Conservation (phyloP, 2,113 vertebrate species). For the Pavo muticus region DNA sequence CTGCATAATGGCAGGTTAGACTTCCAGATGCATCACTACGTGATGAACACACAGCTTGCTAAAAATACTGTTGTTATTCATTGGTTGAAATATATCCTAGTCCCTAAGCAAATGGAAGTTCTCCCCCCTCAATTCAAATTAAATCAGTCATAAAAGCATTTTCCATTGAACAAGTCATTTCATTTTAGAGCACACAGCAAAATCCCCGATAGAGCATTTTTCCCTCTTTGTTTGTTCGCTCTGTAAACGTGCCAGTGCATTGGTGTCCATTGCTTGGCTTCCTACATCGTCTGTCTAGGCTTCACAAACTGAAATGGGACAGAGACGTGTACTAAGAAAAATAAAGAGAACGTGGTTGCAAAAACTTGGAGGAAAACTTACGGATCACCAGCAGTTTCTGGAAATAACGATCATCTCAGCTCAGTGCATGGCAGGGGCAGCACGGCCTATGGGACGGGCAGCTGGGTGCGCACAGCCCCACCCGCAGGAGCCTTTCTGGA, state of each 20-base stretch:
- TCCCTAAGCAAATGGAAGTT: background rate
- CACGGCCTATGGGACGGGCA: too few species aligned
- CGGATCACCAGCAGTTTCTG: background rate
- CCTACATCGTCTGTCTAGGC: background rate
- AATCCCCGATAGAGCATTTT: background rate
- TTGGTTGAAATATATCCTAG: background rate
- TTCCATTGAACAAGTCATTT: background rate
- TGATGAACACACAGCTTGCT: slow-evolving; percentile 14
- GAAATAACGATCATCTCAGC: background rate
- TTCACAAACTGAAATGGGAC: background rate
- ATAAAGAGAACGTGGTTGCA: background rate
- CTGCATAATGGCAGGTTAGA: slow-evolving; percentile 56
- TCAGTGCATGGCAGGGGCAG: background rate
- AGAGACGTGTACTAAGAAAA: background rate
- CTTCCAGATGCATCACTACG: slow-evolving; percentile 17
- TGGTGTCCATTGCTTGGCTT: background rate
- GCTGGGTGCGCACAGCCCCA: background rate
- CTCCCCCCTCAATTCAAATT: background rate
- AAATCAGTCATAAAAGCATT: background rate
- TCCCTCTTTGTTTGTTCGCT: background rate
- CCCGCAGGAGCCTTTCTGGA: background rate
- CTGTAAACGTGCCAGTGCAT: background rate
- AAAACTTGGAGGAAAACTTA: background rate
- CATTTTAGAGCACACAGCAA: background rate
- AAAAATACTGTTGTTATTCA: slow-evolving; percentile 8